These are phyloP conservation scores for Lydus trimaculatus DNA, from an alignment of 2,888 invertebrate genomes.

Conservation along the genomic window DNA sequence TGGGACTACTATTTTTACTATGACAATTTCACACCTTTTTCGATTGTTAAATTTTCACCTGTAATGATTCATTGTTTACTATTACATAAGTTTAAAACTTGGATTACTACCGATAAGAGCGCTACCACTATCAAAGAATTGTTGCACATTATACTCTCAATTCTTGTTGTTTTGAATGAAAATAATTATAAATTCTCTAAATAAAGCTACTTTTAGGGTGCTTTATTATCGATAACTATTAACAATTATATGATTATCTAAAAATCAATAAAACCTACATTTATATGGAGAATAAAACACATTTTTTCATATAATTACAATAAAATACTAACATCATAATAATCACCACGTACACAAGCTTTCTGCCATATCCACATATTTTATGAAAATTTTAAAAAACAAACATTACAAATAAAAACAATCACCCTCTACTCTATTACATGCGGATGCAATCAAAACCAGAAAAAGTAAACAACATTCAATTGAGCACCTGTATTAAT, in stretches of 20 bases:
- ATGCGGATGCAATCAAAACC: neutral
- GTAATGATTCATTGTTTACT: no score
- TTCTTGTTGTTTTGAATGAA: no score
- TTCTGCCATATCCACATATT: constrained; percentile 9
- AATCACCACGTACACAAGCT: neutral
- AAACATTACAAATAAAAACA: neutral
- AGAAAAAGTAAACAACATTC: neutral
- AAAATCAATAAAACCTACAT: neutral
- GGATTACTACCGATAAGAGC: no score
- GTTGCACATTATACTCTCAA: no score
- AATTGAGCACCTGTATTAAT: neutral
- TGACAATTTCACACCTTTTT: no score
- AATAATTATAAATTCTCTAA: neutral
- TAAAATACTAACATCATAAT: constrained; percentile 12
- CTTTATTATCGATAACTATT: neutral
- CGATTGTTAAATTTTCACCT: no score
- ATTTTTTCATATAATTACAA: neutral
- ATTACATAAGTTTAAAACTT: no score
- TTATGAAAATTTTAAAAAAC: neutral
- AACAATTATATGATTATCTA: neutral
- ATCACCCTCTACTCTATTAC: neutral
- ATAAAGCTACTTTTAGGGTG: neutral
- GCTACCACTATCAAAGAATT: no score
- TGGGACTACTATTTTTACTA: no score
- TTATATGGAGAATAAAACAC: no score